Base-by-base conservation (phyloP, 2,888 invertebrate species). In the Pherbina coryleti region DNA sequence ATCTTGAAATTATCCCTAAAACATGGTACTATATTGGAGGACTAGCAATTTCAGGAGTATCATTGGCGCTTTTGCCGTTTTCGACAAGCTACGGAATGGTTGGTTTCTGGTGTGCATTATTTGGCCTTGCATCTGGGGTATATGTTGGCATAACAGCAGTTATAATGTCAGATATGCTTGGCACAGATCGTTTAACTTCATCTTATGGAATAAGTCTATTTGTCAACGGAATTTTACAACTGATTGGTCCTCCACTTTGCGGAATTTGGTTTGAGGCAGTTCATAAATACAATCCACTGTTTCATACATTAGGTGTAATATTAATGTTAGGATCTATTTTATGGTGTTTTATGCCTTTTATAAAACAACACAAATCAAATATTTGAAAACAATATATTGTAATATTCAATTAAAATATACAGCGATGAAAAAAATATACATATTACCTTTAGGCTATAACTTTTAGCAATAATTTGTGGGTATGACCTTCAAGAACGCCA, bases 91-190 rank as follows among this genome's bases (percentile, higher is more conserved):
- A 95, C 86, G 86, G 90, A 0, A 91, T 92, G 69, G 91, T 95
- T 1, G 92, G 94, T 71, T 90, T 92, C 37, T 94, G 93, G 85
- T 96, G 96, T 88, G 93, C 93, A 0, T 85, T 94, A 0, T 96
- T 96, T 85, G 96, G 96, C 2, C 89, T 96, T 19, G 94, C 96
- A 3, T 96, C 96, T 0, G 96, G 96, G 11, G 92, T 94, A 2
- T 96, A 96, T 87, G 95, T 96, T 0, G 96, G 96, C 4, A 94
- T 96, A 17, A 96, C 96, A 0, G 96, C 96, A 0, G 93, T 96
- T 55, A 95, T 96, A 4, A 95, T 96, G 95, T 95, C 96, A 0
- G 96, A 96, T 85, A 93, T 96, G 93, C 86, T 96, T 7, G 96
- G 96, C 0, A 94, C 94, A 0, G 96, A 96, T 82, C 91, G 95